phyloP scores from a whole-genome alignment of 2,797 vertebrate genomes.

The Pangasius sanitwongsei region DNA sequence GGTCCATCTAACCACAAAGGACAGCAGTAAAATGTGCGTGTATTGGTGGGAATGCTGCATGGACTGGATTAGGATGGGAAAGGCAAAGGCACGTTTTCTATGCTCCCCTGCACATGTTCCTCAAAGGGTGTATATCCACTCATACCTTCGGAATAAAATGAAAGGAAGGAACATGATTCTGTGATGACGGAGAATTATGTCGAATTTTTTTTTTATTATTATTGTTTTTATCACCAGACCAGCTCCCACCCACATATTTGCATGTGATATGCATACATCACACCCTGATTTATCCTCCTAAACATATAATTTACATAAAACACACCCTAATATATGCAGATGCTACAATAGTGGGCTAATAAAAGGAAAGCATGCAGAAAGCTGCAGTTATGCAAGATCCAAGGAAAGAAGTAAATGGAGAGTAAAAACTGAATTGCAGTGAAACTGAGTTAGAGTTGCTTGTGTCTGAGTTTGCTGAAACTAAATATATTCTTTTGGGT shows the following conservation, averaged over 20 bases:
- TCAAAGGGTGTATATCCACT: background rate
- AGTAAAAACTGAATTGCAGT: background rate
- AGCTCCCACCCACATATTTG: background rate
- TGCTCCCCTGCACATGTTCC: slow-evolving; percentile 40
- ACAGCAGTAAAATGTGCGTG: slow-evolving; percentile 5
- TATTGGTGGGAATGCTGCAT: slow-evolving; percentile 28
- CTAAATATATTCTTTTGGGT: background rate
- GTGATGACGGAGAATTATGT: background rate
- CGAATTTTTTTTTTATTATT: background rate
- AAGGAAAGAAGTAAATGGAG: background rate
- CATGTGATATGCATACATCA: background rate
- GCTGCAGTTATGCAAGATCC: background rate
- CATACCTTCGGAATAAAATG: background rate
- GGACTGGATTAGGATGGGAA: slow-evolving; percentile 50
- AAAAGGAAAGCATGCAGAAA: background rate
- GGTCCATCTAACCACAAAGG: slow-evolving; percentile 11
- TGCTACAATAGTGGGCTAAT: background rate
- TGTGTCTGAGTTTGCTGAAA: background rate
- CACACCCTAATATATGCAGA: background rate
- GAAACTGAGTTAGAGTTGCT: background rate
- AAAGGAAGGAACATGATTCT: background rate
- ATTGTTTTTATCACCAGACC: background rate
- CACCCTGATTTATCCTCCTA: background rate
- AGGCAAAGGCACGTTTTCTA: slow-evolving; percentile 41
- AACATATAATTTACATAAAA: background rate